Evolutionary conservation across 2,113 vertebrate species (phyloP).

Genomic region (Phoenicopterus ruber): DNA sequence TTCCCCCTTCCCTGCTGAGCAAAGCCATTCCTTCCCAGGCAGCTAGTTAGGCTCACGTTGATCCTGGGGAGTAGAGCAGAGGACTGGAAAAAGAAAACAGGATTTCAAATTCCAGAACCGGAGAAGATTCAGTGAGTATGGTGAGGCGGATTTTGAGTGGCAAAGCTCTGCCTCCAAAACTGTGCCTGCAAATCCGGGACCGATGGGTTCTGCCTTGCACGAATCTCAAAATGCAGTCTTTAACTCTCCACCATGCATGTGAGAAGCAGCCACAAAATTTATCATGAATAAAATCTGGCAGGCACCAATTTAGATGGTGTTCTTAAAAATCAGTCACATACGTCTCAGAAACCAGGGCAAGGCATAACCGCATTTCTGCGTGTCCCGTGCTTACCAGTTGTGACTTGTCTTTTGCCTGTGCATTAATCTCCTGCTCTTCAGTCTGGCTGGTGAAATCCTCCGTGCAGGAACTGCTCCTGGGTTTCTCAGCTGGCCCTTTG

Average conservation of each 20-base stretch:
- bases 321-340: neutral
- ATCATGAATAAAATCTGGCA: neutral
- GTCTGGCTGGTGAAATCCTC: neutral
- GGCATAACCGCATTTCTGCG: neutral
- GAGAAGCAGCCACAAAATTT: neutral
- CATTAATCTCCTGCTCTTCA: neutral
- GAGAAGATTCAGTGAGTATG: neutral
- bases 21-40: neutral
- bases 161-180: constrained; percentile 25
- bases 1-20: neutral
- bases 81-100: neutral
- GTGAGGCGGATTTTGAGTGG: neutral
- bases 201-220: neutral
- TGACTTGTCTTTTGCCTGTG: constrained; percentile 36
- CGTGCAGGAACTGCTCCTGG: neutral
- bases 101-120: neutral
- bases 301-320: neutral
- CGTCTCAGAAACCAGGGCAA: neutral
- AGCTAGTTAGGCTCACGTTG: neutral
- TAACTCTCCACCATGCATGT: rapidly evolving
- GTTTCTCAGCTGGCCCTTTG: neutral
- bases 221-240: neutral
- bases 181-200: neutral
- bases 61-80: neutral
- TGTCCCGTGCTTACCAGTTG: neutral